These are phyloP conservation scores for Thryonomys swinderianus DNA, from an alignment of 2,113 vertebrate species.

Conservation along the genomic window DNA sequence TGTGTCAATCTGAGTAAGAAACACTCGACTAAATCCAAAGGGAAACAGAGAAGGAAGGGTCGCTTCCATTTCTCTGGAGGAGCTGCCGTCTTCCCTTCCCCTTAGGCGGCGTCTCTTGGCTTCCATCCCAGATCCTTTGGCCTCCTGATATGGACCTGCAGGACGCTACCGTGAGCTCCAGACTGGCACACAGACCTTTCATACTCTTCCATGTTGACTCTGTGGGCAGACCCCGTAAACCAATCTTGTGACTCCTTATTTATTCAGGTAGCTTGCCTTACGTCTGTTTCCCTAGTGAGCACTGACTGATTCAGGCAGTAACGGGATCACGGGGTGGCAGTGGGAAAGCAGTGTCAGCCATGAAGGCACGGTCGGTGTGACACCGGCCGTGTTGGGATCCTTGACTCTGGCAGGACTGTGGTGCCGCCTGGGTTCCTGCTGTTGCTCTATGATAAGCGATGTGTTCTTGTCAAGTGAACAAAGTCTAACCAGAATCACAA, in stretches of 20 bases:
- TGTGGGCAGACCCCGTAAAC: background rate
- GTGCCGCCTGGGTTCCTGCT: background rate
- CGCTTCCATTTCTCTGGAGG: background rate
- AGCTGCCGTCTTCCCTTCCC: background rate
- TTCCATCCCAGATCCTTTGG: background rate
- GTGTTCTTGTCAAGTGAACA: background rate
- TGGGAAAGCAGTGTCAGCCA: background rate
- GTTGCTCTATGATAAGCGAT: background rate
- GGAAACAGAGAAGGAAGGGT: background rate
- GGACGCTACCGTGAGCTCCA: background rate
- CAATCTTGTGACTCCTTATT: background rate
- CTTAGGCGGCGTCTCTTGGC: background rate
- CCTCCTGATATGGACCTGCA: background rate
- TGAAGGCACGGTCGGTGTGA: background rate
- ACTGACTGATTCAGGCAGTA: background rate
- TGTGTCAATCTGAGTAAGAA: background rate
- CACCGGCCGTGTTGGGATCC: too few species aligned
- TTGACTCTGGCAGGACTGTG: background rate
- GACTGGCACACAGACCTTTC: background rate
- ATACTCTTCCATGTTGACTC: too few species aligned
- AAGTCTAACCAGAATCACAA: background rate
- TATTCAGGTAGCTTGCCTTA: background rate
- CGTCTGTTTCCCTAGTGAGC: background rate
- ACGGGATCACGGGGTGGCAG: background rate
- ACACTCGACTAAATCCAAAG: background rate